Evolutionary conservation across 2,888 invertebrate species (phyloP), one percentile per base, ranked within the genome.

Genomic region (Lasius platythorax): DNA sequence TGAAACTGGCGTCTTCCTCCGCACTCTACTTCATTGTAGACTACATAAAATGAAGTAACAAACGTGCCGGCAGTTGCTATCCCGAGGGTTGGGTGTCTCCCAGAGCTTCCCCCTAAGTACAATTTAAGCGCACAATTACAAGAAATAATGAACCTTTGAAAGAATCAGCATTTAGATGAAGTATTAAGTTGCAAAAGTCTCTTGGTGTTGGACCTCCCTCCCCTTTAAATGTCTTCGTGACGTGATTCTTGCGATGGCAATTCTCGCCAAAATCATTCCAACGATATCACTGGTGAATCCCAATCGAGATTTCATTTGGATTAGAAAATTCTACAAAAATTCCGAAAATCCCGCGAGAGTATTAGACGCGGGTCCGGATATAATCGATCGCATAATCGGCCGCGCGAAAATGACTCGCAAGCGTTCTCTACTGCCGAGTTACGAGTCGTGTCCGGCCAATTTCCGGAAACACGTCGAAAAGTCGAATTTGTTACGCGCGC

Each of bases 101-200:
- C 78, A 86, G 84, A 86, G 84, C 86, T 87, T 85, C 66, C 43
- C 86, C 72, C 86, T 85, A 86, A 91, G 88, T 88, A 87, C 85
- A 87, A 91, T 91, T 90, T 92, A 91, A 91, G 85, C 83, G 88
- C 37, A 73, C 87, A 91, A 89, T 92, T 91, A 92, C 91, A 88
- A 87, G 89, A 89, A 92, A 92, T 92, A 91, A 91, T 85, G 89
- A 91, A 84, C 87, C 91, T 91, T 90, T 86, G 88, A 87, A 90
- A 91, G 90, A 91, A 92, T 92, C 91, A 91, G 91, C 92, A 92
- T 92, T 92, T 92, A 92, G 90, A 92, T 92, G 87, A 90, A 86
- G 87, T 87, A 91, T 92, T 92, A 91, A 84, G 75, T 83, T 67
- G 23, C 58, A 82, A 56, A n/a, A 64, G 50, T 78, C 53, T 72